Percentiles rank a stretch among this genome's conserved stretches.
Conservation (phyloP, 2,113 vertebrate genomes). For the Actenoides hombroni region DNA sequence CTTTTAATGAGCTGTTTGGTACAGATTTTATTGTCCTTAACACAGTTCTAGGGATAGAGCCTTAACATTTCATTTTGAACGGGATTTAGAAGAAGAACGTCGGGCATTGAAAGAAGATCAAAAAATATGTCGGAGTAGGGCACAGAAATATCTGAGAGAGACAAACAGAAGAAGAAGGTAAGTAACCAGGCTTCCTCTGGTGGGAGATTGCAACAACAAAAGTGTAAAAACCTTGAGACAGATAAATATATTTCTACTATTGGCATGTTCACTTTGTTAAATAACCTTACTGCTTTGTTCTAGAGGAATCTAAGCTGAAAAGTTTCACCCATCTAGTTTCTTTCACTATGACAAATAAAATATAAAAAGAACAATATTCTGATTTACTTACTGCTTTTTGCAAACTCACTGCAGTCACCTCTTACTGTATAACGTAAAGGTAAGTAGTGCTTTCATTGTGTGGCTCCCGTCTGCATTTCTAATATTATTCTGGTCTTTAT, state of each 20-base stretch:
- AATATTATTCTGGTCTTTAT: not conserved
- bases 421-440: not conserved
- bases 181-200: constrained; percentile 29
- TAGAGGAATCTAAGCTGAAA: not conserved
- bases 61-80: constrained; percentile 59
- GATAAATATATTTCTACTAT: not conserved
- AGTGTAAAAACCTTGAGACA: not conserved
- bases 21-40: constrained; percentile 72
- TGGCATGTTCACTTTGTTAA: not conserved
- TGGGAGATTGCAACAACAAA: not conserved
- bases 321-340: not conserved
- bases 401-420: not conserved
- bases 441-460: not conserved
- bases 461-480: not conserved
- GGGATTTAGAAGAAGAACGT: constrained; percentile 79
- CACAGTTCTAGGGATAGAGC: constrained; percentile 60
- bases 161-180: constrained; percentile 89
- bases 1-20: not conserved
- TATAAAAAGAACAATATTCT: not conserved
- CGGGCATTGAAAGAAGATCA: constrained; percentile 82
- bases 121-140: constrained; percentile 76
- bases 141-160: constrained; percentile 81
- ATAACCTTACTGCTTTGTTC: not conserved
- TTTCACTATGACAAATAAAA: not conserved
- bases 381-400: not conserved